Evolutionary conservation across 2,888 invertebrate genomes (phyloP), one percentile per base, ranked within the genome.

Genomic region (Papilio demoleus): DNA sequence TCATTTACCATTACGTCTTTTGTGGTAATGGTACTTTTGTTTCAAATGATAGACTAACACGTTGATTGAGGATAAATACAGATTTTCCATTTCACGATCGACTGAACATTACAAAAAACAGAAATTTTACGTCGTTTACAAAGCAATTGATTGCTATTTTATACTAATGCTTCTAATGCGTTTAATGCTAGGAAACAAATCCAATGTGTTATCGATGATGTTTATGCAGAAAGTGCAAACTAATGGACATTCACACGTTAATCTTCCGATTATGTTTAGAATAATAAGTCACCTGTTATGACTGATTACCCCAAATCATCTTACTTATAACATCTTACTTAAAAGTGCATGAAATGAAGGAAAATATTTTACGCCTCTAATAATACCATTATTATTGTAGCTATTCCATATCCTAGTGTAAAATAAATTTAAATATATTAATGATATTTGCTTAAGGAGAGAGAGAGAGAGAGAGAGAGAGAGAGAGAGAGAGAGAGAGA

Each of bases 61-160:
- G 58, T 50, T 31, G n/a, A 60, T 53, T 31, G 64, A 22, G 59
- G 11, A 50, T 68, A 60, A 68, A 40, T 17, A n/a, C 17, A 11
- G 19, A 65, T 65, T 60, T 65, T 68, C 64, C 56, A 42, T 68
- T 67, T 65, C 45, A 64, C 64, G 38, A 36, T 6, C 45, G 67
- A 63, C 34, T 40, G 56, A 63, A 42, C 45, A 58, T 42, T 17
- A 66, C 34, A 65, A 53, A 61, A 53, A 56, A 42, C 42, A 22
- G n/a, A 45, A 56, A 45, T 45, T 61, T 67, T 36, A 56, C 34
- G 19, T 31, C 47, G 27, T 45, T 36, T 59, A 58, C 24, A 45
- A 40, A 31, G 27, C 31, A 61, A 50, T 67, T 27, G 40, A 47
- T 42, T 47, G 63, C 58, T 59, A 50, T 64, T 64, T 34, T 68